Conservation (phyloP, 2,113 vertebrate genomes). For the Entelurus aequoreus region DNA sequence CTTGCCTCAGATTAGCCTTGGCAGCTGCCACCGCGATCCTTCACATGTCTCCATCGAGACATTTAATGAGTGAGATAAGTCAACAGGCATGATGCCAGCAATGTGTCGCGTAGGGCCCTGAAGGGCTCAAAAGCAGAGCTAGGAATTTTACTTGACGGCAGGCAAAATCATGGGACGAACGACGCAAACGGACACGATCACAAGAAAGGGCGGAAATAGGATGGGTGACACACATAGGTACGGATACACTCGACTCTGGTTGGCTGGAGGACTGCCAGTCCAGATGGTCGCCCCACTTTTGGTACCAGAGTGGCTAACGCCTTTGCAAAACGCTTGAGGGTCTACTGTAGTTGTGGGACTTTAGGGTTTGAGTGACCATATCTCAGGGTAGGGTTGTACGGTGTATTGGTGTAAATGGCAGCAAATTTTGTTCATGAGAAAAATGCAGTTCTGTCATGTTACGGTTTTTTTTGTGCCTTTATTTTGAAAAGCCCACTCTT, state of each 20-base stretch:
- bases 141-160: not conserved
- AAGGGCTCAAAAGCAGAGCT: not conserved
- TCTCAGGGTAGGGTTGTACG: not conserved
- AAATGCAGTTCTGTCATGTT: no score
- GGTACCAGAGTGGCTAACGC: constrained; percentile 19
- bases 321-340: constrained; percentile 21
- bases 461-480: no score
- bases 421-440: no score
- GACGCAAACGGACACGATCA: no score
- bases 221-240: constrained; percentile 15
- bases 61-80: constrained; percentile 44
- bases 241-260: constrained; percentile 3
- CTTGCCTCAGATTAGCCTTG: constrained; percentile 37
- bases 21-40: constrained; percentile 24
- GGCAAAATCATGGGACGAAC: not conserved
- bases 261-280: constrained; percentile 16
- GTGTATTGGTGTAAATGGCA: no score
- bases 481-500: no score
- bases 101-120: not conserved
- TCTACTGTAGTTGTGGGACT: constrained; percentile 7
- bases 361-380: not conserved
- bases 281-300: constrained; percentile 37
- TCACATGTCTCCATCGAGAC: constrained; percentile 24
- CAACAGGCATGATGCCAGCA: constrained; percentile 4
- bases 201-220: not conserved